Base-by-base conservation (phyloP, 2,113 vertebrate genomes). In the Paedocypris sp. region DNA sequence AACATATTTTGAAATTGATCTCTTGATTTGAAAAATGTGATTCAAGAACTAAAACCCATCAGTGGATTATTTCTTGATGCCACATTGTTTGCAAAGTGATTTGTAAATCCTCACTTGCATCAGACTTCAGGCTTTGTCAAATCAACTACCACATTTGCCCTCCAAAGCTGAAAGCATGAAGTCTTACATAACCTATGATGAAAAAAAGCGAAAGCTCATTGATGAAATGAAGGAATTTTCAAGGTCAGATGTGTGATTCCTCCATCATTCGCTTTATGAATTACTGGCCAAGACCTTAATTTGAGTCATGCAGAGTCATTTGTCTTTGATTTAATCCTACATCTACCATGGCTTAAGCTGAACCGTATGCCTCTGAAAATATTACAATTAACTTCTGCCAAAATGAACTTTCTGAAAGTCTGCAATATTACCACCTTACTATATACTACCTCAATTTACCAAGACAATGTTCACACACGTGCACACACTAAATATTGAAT, bases 311-410 rank as follows among this genome's bases (percentile, higher is more conserved):
- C 46, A 49, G 23, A 36, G 47, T 61, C 35, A 41, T 49, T 50
- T 61, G 36, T 50, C 11, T 31, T 25, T 49, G 31, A 61, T 61
- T 48, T 49, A 61, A 61, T 61, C 46, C 59, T 49, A 35, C 59
- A 50, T 50, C 59, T 61, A 46, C 46, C 35, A 31, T 12, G n/a
- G n/a, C n/a, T n/a, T n/a, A n/a, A n/a, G 4, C 18, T 50, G 46
- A 8, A 28, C 32, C 35, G 49, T 48, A 60, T 38, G 33, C 23
- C 41, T 8, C 46, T 13, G 59, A 19, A 50, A 61, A 50, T 61
- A 41, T 50, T 22, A 15, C 19, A 50, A 39, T 41, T 39, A 50
- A 61, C 2, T 18, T 16, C 25, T 50, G 46, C 59, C 59, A 61
- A 50, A 49, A 28, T 29, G 16, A n/a, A n/a, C n/a, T n/a, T n/a